Base-by-base conservation (phyloP, 2,888 invertebrate species). In the Crematogaster levior region DNA sequence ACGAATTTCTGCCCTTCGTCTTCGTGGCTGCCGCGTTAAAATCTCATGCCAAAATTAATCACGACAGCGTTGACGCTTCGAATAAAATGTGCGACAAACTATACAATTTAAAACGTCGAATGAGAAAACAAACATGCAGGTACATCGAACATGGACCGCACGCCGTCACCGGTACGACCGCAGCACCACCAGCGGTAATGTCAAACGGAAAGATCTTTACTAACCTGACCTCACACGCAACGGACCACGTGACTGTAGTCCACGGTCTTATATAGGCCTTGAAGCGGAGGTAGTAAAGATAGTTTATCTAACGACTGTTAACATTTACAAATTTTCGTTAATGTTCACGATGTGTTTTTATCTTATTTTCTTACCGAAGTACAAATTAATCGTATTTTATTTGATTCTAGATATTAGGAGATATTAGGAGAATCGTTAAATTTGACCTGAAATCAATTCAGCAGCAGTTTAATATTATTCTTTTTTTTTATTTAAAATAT, bases 91-190 rank as follows among this genome's bases (percentile, higher is more conserved):
- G 27, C 1, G 5, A 9, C 15, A 58, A 81, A 75, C 79, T 83
- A n/a, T 84, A 80, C 34, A 79, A 85, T 82, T 85, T 60, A 66
- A 84, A 46, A 81, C 65, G 63, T 74, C 82, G 68, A 84, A 83
- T 24, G 34, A 10, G 10, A 72, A 56, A 60, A n/a, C 21, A 18
- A 43, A 58, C 6, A 24, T 58, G n/a, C n/a, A n/a, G n/a, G n/a
- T n/a, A 10, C 18, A 79, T 37, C 58, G 48, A 79, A 58, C 46
- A 74, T 15, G 43, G 53, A 51, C 56, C 68, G 56, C 82, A 7
- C 77, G 63, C 79, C 63, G 80, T 68, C 63, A 72, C 60, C 63
- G 58, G 48, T 34, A 51, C 34, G 34, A 46, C n/a, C 0, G 15
- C 21, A 12, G 9, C 58, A 58, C 58, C 12, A 7, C 6, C 34